Conservation (phyloP, 2,888 invertebrate genomes). For the Agriotes lineatus region DNA sequence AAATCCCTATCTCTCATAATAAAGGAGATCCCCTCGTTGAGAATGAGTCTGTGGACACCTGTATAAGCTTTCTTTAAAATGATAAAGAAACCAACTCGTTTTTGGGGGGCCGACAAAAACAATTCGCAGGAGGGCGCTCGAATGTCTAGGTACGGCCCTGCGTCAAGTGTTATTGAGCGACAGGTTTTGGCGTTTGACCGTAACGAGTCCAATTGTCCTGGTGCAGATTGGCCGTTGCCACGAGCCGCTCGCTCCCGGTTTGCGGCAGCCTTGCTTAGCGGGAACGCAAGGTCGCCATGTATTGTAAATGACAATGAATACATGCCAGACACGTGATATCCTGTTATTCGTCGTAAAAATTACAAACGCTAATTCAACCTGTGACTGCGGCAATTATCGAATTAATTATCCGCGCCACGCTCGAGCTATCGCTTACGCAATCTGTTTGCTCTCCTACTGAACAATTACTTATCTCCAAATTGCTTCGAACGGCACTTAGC, state of each 20-base stretch:
- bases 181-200: background rate
- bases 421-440: slow-evolving; percentile 28
- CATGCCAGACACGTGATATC: slow-evolving; percentile 42
- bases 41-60: too few relatives aligned
- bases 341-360: slow-evolving; percentile 40
- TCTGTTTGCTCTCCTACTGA: slow-evolving; percentile 20
- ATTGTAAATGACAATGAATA: slow-evolving; percentile 44
- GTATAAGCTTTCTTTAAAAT: too few relatives aligned
- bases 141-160: too few relatives aligned
- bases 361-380: slow-evolving; percentile 31
- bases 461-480: slow-evolving; percentile 24
- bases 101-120: too few relatives aligned
- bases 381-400: slow-evolving; percentile 33
- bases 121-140: too few relatives aligned
- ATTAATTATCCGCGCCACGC: slow-evolving; percentile 24
- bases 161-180: too few relatives aligned
- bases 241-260: slow-evolving; percentile 32
- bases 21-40: too few relatives aligned
- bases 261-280: slow-evolving; percentile 32
- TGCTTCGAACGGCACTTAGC: slow-evolving; percentile 19
- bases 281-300: slow-evolving; percentile 43
- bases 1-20: too few relatives aligned
- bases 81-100: too few relatives aligned
- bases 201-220: background rate
- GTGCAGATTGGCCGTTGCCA: slow-evolving; percentile 22